These are phyloP conservation scores for Corynorhinus townsendii DNA, from an alignment of 2,113 vertebrate species.

Conservation along the genomic window DNA sequence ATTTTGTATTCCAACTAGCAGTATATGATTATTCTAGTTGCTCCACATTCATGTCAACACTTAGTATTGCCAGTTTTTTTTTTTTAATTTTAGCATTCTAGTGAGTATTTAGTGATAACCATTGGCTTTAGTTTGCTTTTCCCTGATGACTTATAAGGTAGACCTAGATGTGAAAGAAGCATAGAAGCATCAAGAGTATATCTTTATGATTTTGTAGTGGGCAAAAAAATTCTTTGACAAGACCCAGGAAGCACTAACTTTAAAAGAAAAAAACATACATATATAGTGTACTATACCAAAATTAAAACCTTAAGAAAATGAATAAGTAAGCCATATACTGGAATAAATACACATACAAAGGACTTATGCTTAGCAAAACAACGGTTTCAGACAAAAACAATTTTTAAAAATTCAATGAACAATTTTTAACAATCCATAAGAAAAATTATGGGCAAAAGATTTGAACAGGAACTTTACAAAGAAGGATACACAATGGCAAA, in stretches of 20 bases:
- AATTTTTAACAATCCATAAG: too few species aligned
- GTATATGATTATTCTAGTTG: neutral
- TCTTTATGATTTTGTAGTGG: neutral
- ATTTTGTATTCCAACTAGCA: neutral
- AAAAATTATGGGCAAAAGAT: neutral
- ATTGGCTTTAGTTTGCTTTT: neutral
- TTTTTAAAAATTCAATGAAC: neutral
- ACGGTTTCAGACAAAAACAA: neutral
- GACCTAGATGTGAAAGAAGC: neutral
- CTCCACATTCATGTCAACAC: neutral
- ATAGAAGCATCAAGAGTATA: neutral
- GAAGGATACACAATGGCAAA: neutral
- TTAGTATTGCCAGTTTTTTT: neutral
- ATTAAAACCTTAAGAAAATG: slow-evolving; percentile 20
- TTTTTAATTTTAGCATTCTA: neutral
- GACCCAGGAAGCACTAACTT: neutral
- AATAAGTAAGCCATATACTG: neutral
- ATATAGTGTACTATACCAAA: neutral
- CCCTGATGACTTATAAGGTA: neutral
- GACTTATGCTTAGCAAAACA: neutral
- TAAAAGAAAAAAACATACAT: neutral
- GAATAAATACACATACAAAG: neutral
- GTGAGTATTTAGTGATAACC: neutral
- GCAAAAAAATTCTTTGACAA: neutral
- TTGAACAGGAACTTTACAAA: neutral